Evolutionary conservation across 2,888 invertebrate genomes (phyloP).

Genomic region (Hanleya hanleyi): DNA sequence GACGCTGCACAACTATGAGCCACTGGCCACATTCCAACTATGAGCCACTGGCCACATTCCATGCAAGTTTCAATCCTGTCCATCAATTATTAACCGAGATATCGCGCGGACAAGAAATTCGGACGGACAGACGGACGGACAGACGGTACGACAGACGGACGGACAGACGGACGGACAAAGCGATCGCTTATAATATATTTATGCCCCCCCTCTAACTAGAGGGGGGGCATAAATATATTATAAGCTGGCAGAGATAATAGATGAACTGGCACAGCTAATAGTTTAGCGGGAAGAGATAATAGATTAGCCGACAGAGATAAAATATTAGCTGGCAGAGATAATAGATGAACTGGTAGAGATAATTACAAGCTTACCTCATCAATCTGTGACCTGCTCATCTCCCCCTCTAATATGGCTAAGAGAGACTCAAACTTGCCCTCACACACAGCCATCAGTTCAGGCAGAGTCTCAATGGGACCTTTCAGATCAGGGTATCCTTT

Average conservation of each 20-base stretch:
- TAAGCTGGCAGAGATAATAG: no score
- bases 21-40: neutral
- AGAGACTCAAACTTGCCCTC: constrained; percentile 79
- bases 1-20: neutral
- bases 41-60: no score
- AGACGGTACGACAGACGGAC: no score
- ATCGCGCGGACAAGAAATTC: no score
- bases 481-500: constrained; percentile 38
- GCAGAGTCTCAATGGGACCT: constrained; percentile 73
- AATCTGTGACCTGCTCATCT: constrained; percentile 82
- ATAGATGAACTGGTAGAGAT: neutral
- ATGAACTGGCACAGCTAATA: neutral
- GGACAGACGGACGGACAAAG: no score
- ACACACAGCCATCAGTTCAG: constrained; percentile 78
- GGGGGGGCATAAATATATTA: no score
- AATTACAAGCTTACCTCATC: constrained; percentile 82
- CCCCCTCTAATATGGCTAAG: constrained; percentile 78
- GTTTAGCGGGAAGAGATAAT: neutral
- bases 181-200: no score
- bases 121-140: no score
- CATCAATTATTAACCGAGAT: no score
- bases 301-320: neutral
- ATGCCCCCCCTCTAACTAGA: no score
- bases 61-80: no score
- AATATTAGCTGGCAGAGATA: no score